These are phyloP conservation scores for Tryphoninae sp. DNA, from an alignment of 2,888 invertebrate species.

Conservation along the genomic window DNA sequence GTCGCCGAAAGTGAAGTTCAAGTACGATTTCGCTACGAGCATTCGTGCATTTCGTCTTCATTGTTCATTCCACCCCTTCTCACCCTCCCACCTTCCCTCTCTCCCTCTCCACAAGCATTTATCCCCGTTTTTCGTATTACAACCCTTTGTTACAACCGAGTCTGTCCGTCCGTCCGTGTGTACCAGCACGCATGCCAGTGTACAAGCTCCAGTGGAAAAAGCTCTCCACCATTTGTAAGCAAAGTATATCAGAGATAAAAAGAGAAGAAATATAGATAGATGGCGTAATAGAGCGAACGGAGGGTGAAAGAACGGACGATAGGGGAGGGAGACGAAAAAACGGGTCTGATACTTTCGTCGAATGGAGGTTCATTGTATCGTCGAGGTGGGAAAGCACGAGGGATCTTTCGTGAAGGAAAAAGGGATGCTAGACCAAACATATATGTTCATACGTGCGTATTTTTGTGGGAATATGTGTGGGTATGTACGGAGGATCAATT, in stretches of 20 bases:
- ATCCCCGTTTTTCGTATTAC: constrained; percentile 20
- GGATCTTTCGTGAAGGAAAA: not conserved
- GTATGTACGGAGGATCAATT: constrained; percentile 53
- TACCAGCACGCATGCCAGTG: not conserved
- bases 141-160: not conserved
- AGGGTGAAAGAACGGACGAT: constrained; percentile 22
- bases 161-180: not conserved
- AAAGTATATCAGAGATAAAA: constrained; percentile 29
- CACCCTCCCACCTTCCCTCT: not conserved
- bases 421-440: not conserved
- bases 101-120: not conserved
- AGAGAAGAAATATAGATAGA: constrained; percentile 46
- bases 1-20: not conserved
- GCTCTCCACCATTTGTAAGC: constrained; percentile 38
- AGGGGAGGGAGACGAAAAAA: constrained; percentile 17
- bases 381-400: constrained; percentile 19
- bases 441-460: not conserved
- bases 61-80: not conserved
- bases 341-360: constrained; percentile 42
- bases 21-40: not conserved
- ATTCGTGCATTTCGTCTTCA: constrained; percentile 10
- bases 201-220: constrained; percentile 1
- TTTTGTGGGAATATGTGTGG: not conserved
- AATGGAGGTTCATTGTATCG: constrained; percentile 51
- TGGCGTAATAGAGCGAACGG: constrained; percentile 39